Evolutionary conservation across 1,140 invertebrate species (phyloP), one percentile per base, ranked within the genome.

Genomic region (Bombus vancouverensis): DNA sequence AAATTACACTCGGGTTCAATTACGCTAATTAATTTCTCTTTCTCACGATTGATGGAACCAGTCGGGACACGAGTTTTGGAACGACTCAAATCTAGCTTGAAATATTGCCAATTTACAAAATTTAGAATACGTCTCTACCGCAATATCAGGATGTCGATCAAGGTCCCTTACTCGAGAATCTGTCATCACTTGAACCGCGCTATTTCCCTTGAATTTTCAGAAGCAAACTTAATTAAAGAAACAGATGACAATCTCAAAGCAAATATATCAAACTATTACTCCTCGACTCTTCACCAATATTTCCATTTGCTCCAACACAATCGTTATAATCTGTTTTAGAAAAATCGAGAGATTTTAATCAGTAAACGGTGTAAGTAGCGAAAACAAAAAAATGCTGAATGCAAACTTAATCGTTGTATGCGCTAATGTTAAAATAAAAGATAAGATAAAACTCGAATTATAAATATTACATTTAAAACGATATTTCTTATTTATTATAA

Each of bases 41-140:
- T 81, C n/a, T 42, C 9, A 3, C n/a, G 68, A 37, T 18, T 80
- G n/a, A 37, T 57, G 47, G 22, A 47, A 78, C 62, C 5, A n/a
- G 66, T 34, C n/a, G 6, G n/a, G 6, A 42, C 25, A 57, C n/a
- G 47, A 77, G 39, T 68, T 78, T 77, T 25, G 8, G 37, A 34
- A 13, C 34, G 74, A 15, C 57, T 34, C 71, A 8, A 18, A 70
- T 59, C 77, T 78, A 83, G 47, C 74, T 83, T 78, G 74, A 78
- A 32, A 32, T 57, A 42, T 32, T 78, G 65, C 74, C 74, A 83
- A 44, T n/a, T 78, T 71, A 15, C 28, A 44, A 83, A 68, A 70
- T 83, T 78, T 68, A 42, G 34, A 18, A 77, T 39, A n/a, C 22
- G 10, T 22, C 9, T 10, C 32, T 44, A 34, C 9, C 22, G 72